Base-by-base conservation (phyloP, 1,140 invertebrate species). In the Caenorhabditis remanei region DNA sequence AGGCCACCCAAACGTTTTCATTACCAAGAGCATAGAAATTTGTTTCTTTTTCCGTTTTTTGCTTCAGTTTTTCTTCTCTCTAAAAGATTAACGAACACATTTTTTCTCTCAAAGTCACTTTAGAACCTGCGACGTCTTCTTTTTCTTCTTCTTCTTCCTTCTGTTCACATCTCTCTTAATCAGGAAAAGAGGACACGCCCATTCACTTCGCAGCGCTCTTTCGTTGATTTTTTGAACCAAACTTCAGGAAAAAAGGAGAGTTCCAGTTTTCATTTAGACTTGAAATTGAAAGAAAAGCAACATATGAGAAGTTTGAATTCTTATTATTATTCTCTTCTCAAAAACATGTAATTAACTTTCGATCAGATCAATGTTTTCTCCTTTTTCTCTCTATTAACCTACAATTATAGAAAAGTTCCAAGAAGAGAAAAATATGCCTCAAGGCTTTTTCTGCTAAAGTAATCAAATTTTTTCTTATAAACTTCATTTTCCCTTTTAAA, bases 11-110 rank as follows among this genome's bases (percentile, higher is more conserved):
- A 41, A 40, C 63, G 40, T 40, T 41, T 21, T 9, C 63, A 61
- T 41, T 14, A 5, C 24, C 19, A 41, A 67, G 24, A 40, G 24
- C 63, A 67, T 9, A 40, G 40, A 14, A 40, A 41, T 32, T 40
- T 11, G 63, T 50, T 13, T 79, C n/a, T 24, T 50, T n/a, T 79
- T 79, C 46, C 11, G 11, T 21, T 79, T 79, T 79, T 79, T 50
- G 24, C n/a, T 46, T 6, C 5, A 46, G 43, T 79, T 79, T 75
- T 75, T 46, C 41, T 46, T 46, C 41, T 79, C 65, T 71, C 65
- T 79, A 50, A n/a, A 79, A 79, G 71, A 50, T 79, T 79, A 79
- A 79, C 71, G 71, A 79, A 79, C 19, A 79, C 43, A 79, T 79
- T 79, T 79, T 79, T 79, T 21, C n/a, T 21, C 71, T 79, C 43